phyloP scores from a whole-genome alignment of 2,113 vertebrate species.

The Xerus inauris region DNA sequence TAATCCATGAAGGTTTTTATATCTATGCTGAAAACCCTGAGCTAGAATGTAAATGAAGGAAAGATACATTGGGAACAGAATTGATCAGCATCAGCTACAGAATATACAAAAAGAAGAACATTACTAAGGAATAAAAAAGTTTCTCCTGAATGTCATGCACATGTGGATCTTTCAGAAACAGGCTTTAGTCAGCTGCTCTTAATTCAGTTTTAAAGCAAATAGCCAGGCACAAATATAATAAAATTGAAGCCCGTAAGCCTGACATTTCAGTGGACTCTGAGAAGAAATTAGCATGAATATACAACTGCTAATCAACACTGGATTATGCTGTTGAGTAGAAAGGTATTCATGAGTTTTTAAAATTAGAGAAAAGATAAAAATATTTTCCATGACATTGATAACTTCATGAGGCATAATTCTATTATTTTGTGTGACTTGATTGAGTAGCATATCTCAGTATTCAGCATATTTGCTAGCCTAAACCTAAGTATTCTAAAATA shows the following conservation, averaged over 20 bases:
- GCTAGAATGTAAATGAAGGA: background rate
- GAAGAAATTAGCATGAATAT: background rate
- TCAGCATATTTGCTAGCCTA: constrained; percentile 41
- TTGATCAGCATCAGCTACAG: background rate
- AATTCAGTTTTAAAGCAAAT: background rate
- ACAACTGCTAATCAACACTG: background rate
- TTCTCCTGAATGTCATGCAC: background rate
- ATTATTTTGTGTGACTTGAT: constrained; percentile 22
- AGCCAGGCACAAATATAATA: background rate
- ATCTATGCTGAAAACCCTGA: too few species aligned
- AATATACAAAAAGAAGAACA: background rate
- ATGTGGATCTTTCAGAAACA: background rate
- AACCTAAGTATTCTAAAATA: constrained; percentile 34
- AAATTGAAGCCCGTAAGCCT: background rate
- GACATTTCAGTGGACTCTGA: background rate
- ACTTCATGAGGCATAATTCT: background rate
- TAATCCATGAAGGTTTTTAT: background rate
- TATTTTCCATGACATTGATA: background rate
- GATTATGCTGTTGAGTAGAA: background rate
- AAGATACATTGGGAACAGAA: background rate
- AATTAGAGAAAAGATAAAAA: background rate
- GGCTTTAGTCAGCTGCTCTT: background rate
- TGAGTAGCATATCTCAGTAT: constrained; percentile 12
- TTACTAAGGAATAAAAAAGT: background rate
- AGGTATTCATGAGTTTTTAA: background rate